These are phyloP conservation scores for Zosterops pallidus DNA, from an alignment of 2,113 vertebrate species.

Conservation along the genomic window DNA sequence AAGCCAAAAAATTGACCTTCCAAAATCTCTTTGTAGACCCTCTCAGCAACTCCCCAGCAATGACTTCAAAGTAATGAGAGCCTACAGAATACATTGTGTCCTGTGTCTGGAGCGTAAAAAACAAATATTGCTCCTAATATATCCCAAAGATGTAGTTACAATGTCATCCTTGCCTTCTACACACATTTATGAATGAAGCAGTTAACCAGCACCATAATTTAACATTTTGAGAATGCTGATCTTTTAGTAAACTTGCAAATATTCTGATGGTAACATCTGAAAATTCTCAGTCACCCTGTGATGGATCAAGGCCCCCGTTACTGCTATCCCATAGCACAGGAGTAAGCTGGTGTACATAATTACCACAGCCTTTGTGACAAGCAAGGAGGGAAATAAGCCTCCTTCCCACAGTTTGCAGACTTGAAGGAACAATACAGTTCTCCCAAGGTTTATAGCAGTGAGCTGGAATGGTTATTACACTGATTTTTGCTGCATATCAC, in stretches of 20 bases:
- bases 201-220: not conserved
- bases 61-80: not conserved
- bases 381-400: not conserved
- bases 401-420: not conserved
- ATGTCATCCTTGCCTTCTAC: not conserved
- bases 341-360: not conserved
- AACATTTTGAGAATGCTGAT: not conserved
- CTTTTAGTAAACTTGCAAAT: not conserved
- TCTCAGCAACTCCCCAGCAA: not conserved
- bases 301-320: not conserved
- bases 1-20: not conserved
- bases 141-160: not conserved
- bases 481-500: not conserved
- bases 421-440: not conserved
- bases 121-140: not conserved
- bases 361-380: not conserved
- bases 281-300: not conserved
- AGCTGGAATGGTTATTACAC: not conserved
- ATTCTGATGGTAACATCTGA: not conserved
- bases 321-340: rapidly evolving
- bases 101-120: not conserved
- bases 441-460: not conserved
- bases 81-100: not conserved
- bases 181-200: not conserved
- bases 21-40: not conserved